phyloP scores from a whole-genome alignment of 23 tunicate genomes.

The Pegea sp. region DNA sequence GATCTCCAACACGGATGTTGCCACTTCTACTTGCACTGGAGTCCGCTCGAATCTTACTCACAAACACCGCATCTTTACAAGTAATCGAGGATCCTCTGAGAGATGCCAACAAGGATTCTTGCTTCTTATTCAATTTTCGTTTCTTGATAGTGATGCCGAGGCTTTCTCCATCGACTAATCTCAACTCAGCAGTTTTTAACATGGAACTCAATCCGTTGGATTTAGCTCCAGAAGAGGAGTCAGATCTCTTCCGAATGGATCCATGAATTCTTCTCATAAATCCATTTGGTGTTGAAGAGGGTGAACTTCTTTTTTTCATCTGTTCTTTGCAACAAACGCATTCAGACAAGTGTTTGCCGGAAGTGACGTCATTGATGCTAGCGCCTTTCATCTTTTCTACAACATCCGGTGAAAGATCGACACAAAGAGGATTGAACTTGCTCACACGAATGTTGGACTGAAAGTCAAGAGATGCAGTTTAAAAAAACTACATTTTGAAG shows the following conservation, averaged over 20 bases:
- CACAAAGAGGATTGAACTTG: conserved; percentile 12
- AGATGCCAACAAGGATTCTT: neutral
- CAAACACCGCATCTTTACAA: conserved; percentile 21
- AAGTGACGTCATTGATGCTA: conserved; percentile 1
- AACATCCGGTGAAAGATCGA: conserved; percentile 11
- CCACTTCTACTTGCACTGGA: conserved; percentile 21
- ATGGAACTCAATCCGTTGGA: conserved; percentile 2
- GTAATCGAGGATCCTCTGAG: neutral
- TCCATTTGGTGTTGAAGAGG: neutral
- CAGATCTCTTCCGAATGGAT: conserved; percentile 8
- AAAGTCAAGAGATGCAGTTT: neutral
- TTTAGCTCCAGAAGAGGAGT: neutral
- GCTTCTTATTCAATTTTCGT: conserved; percentile 8
- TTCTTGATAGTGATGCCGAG: conserved; percentile 59
- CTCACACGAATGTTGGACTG: conserved; percentile 35
- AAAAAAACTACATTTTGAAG: neutral
- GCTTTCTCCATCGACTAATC: conserved; percentile 5
- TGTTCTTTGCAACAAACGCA: neutral
- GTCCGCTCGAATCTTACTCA: conserved; percentile 23
- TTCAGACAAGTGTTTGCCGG: no score
- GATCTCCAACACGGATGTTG: conserved; percentile 33
- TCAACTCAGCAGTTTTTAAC: conserved; percentile 9
- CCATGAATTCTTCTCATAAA: conserved; percentile 14
- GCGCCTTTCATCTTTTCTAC: conserved; percentile 5
- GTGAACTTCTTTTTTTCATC: neutral